These are phyloP conservation scores for Troilus luridus DNA, from an alignment of 2,888 invertebrate species.

Conservation along the genomic window DNA sequence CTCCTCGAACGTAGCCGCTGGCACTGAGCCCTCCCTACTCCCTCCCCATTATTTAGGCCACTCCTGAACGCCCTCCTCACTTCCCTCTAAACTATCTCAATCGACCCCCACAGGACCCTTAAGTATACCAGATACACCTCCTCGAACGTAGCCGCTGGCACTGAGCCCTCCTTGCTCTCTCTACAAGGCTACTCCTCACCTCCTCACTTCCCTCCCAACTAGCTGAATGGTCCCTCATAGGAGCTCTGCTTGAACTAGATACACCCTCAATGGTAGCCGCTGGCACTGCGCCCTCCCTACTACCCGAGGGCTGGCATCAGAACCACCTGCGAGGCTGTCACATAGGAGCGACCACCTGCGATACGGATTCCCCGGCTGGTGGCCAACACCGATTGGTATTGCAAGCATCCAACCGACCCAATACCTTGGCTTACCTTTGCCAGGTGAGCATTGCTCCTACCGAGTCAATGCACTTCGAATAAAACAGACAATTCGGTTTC, in stretches of 20 bases:
- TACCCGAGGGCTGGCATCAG: not conserved
- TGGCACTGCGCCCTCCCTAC: not conserved
- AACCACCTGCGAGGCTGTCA: conserved; percentile 24
- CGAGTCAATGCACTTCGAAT: not conserved
- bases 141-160: too few species aligned
- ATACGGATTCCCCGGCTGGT: not conserved
- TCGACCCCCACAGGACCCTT: too few species aligned
- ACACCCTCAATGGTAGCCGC: not conserved
- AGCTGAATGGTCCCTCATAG: not conserved
- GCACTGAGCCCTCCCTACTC: not conserved
- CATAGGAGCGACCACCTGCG: not conserved
- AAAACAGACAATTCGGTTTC: not conserved
- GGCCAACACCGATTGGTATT: conserved; percentile 18
- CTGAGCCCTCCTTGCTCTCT: not conserved
- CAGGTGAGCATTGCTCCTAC: not conserved
- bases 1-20: too few species aligned
- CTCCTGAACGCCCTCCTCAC: not conserved
- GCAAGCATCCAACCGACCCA: not conserved
- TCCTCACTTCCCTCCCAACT: not conserved
- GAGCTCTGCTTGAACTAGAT: not conserved
- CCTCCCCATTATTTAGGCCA: not conserved
- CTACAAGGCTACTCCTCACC: too few species aligned
- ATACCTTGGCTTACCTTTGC: not conserved
- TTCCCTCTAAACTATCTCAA: too few species aligned
- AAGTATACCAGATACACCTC: too few species aligned